These are phyloP conservation scores for Brachycybe producta DNA, from an alignment of 2,888 invertebrate genomes.

Conservation along the genomic window DNA sequence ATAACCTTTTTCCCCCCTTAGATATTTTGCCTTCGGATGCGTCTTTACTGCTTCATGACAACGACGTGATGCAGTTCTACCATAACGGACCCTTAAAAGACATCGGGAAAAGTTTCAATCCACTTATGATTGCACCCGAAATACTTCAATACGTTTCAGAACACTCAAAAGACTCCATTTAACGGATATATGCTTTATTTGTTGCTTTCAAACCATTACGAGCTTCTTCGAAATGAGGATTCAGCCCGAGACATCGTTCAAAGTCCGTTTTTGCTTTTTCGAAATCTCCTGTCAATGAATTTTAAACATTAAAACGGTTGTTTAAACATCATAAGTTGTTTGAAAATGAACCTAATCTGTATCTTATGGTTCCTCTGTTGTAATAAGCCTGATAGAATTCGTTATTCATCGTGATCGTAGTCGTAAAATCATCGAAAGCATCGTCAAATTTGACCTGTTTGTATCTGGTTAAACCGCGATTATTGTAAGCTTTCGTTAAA, in stretches of 20 bases:
- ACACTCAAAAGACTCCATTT: too few relatives aligned
- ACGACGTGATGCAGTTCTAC: too few relatives aligned
- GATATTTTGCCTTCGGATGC: too few relatives aligned
- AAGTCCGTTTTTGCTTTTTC: constrained; percentile 25
- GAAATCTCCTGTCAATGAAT: constrained; percentile 24
- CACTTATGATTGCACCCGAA: too few relatives aligned
- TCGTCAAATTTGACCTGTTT: constrained; percentile 34
- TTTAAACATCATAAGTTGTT: not conserved
- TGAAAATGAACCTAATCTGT: constrained; percentile 32
- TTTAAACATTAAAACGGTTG: not conserved
- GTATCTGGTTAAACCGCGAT: constrained; percentile 33
- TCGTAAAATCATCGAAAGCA: constrained; percentile 32
- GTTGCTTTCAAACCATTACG: constrained; percentile 23
- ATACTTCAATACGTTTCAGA: too few relatives aligned
- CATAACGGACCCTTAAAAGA: too few relatives aligned
- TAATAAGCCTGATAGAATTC: constrained; percentile 30
- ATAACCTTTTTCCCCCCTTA: too few relatives aligned
- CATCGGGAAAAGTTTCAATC: too few relatives aligned
- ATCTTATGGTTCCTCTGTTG: constrained; percentile 35
- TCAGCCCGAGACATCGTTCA: constrained; percentile 23
- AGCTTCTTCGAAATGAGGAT: constrained; percentile 26
- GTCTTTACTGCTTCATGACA: too few relatives aligned
- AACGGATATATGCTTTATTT: too few relatives aligned
- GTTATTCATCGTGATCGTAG: constrained; percentile 27
- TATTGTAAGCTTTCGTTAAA: constrained; percentile 28